These are phyloP conservation scores for Stenolophus ochropezus DNA, from an alignment of 2,888 invertebrate genomes.

Conservation along the genomic window DNA sequence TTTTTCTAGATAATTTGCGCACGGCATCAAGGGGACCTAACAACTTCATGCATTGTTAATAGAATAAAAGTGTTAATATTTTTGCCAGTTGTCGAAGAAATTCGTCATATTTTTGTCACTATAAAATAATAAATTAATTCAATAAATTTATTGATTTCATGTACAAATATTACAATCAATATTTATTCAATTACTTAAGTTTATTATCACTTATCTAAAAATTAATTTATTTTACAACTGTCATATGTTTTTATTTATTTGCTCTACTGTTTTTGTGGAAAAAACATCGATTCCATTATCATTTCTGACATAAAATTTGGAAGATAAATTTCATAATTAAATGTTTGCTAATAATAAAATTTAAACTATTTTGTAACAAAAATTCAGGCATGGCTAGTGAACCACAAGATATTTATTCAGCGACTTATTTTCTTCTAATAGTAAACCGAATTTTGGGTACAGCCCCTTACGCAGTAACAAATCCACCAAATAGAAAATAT, in stretches of 20 bases:
- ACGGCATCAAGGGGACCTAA: too few relatives aligned
- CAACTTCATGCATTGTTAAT: too few relatives aligned
- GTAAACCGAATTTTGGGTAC: slow-evolving; percentile 38
- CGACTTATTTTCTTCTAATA: slow-evolving; percentile 22
- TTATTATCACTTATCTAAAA: slow-evolving; percentile 1
- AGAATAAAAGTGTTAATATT: too few relatives aligned
- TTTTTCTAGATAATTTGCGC: too few relatives aligned
- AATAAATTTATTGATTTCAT: background rate
- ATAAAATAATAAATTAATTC: background rate
- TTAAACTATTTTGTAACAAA: too few relatives aligned
- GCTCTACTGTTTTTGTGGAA: background rate
- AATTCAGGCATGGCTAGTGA: slow-evolving; percentile 15
- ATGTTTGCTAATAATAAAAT: too few relatives aligned
- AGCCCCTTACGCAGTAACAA: slow-evolving; percentile 35
- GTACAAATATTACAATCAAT: background rate
- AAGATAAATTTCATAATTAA: too few relatives aligned
- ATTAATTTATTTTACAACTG: background rate
- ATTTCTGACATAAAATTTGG: too few relatives aligned
- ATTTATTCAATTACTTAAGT: slow-evolving; percentile 4
- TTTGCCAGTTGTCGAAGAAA: too few relatives aligned
- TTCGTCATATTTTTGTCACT: too few relatives aligned
- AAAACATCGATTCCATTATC: background rate
- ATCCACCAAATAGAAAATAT: slow-evolving; percentile 35
- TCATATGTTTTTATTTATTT: background rate
- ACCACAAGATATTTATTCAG: slow-evolving; percentile 46